phyloP scores from a whole-genome alignment of 1,140 invertebrate genomes.

The Tetragnatha versicolor region DNA sequence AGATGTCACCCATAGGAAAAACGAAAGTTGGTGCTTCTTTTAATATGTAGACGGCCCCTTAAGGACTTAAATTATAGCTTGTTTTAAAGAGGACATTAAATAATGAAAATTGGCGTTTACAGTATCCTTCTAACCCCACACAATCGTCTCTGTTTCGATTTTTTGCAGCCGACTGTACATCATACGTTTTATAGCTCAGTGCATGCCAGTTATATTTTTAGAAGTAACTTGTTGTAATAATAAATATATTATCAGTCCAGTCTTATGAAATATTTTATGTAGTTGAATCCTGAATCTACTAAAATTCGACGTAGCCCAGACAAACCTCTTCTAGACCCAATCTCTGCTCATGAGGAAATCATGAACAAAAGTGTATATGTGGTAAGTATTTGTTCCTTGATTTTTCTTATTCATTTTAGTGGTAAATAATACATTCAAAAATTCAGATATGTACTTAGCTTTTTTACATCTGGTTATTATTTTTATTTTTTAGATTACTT shows the following conservation, averaged over 20 bases:
- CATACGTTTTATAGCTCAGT: background rate
- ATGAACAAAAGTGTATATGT: constrained; percentile 80
- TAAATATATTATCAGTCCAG: background rate
- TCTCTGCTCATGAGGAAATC: constrained; percentile 80
- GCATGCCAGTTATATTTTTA: background rate
- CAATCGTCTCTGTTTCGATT: too few species aligned
- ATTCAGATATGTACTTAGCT: background rate
- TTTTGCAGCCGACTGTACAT: too few species aligned
- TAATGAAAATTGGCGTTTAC: too few species aligned
- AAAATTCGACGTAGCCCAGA: constrained; percentile 82
- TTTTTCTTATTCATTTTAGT: background rate
- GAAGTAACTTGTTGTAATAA: background rate
- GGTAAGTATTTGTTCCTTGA: background rate
- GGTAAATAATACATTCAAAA: background rate
- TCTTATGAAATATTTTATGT: background rate
- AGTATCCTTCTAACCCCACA: too few species aligned
- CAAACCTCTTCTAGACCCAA: constrained; percentile 83
- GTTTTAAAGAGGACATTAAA: too few species aligned
- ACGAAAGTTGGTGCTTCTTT: too few species aligned
- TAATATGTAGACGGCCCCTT: too few species aligned
- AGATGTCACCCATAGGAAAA: too few species aligned
- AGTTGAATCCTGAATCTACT: constrained; percentile 77
- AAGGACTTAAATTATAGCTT: too few species aligned
- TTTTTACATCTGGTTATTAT: background rate
- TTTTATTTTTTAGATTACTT: background rate